Conservation (phyloP, 2,797 vertebrate species). For the Anguilla marmorata region DNA sequence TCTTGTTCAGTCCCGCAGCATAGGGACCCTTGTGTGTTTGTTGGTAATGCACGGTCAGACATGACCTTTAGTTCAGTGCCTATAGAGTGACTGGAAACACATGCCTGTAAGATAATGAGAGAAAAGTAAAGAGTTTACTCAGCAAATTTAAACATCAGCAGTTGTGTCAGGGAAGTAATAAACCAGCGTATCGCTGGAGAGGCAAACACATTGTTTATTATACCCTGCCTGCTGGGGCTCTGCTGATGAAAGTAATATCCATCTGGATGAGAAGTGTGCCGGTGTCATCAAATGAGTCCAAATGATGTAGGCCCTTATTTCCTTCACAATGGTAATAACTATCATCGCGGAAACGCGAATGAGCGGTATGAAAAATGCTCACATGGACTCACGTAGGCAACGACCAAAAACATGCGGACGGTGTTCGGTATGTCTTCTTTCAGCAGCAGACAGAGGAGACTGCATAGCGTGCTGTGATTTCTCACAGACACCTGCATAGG, state of each 20-base stretch:
- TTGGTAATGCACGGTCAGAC: not conserved
- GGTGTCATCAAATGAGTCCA: slow-evolving; percentile 3
- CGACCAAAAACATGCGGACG: not conserved
- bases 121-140: slow-evolving; percentile 11
- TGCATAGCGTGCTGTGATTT: not conserved
- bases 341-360: not conserved
- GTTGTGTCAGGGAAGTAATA: slow-evolving; percentile 7
- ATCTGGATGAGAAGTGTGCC: slow-evolving; percentile 9
- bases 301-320: slow-evolving; percentile 8
- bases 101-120: slow-evolving; percentile 12
- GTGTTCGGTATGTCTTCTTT: not conserved
- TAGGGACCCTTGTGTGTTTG: not conserved
- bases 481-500: not conserved
- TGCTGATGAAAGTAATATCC: slow-evolving; percentile 25
- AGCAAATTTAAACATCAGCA: slow-evolving; percentile 6
- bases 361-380: not conserved
- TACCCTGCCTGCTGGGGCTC: not conserved
- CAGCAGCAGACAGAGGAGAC: not conserved
- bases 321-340: not conserved
- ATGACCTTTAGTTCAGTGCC: not conserved
- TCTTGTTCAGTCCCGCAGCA: not conserved
- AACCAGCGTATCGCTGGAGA: not conserved
- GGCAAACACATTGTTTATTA: slow-evolving; percentile 20
- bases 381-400: not conserved
- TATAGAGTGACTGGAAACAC: not conserved